Evolutionary conservation across 2,888 invertebrate genomes (phyloP).

Genomic region (Orthosia incerta): DNA sequence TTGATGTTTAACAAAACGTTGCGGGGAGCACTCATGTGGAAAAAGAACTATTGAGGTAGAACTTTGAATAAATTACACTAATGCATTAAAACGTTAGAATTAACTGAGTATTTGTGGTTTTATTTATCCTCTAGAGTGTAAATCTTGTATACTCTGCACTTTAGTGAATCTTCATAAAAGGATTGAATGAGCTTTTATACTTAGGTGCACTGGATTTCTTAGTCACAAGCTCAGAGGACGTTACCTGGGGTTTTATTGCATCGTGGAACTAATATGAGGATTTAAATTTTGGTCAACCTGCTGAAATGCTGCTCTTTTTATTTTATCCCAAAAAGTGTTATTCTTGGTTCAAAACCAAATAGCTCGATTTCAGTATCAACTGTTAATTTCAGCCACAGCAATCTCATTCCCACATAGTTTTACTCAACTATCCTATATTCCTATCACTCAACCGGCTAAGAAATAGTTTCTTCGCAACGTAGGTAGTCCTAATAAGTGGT

Average conservation of each 20-base stretch:
- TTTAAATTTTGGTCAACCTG: not conserved
- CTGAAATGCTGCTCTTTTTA: not conserved
- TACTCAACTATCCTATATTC: too few species aligned
- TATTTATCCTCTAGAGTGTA: constrained; percentile 13
- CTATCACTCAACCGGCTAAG: too few species aligned
- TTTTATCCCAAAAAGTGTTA: not conserved
- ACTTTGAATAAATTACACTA: constrained; percentile 44
- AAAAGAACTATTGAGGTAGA: constrained; percentile 46
- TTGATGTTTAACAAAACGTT: constrained; percentile 52
- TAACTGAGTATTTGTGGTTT: constrained; percentile 49
- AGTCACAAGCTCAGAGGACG: not conserved
- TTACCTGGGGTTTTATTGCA: constrained; percentile 1
- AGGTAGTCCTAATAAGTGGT: not conserved
- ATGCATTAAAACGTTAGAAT: constrained; percentile 39
- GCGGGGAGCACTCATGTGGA: constrained; percentile 23
- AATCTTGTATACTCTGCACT: constrained; percentile 32
- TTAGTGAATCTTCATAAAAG: constrained; percentile 28
- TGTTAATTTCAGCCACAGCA: too few species aligned
- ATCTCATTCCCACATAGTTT: too few species aligned
- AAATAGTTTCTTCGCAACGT: too few species aligned
- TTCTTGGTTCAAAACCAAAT: not conserved
- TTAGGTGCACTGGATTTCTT: not conserved
- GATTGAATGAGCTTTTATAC: constrained; percentile 27
- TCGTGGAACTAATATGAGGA: not conserved
- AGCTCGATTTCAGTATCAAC: not conserved